These are phyloP conservation scores for Pandemis corylana DNA, from an alignment of 2,888 invertebrate species.

Conservation along the genomic window DNA sequence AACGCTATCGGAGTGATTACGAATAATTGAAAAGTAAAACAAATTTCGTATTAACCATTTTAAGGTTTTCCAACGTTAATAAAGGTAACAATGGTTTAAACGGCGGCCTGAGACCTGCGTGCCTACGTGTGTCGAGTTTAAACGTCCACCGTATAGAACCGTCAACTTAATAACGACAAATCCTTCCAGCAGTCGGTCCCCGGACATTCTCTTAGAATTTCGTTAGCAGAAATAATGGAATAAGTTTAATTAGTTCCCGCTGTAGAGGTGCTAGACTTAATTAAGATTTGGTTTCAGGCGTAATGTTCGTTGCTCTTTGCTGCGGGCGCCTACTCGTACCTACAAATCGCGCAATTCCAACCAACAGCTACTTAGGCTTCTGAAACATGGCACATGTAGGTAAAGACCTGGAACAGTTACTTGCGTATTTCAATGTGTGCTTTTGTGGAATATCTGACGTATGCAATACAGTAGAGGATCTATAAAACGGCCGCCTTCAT, in stretches of 20 bases:
- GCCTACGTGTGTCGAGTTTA: neutral
- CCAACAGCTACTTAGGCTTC: constrained; percentile 3
- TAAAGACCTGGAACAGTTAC: neutral
- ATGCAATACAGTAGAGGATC: too few species aligned
- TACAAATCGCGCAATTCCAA: constrained; percentile 41
- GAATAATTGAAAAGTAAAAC: too few species aligned
- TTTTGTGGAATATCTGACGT: neutral
- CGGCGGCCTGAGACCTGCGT: neutral
- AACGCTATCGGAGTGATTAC: too few species aligned
- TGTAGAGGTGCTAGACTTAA: constrained; percentile 74
- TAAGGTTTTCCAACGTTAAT: neutral
- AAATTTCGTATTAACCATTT: too few species aligned
- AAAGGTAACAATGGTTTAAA: neutral
- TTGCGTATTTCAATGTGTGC: neutral
- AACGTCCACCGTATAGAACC: neutral
- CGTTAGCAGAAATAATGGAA: constrained; percentile 76
- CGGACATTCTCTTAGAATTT: constrained; percentile 69
- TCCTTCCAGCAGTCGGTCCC: constrained; percentile 61
- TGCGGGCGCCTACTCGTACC: constrained; percentile 54
- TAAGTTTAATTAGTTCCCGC: constrained; percentile 80
- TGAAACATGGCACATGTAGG: constrained; percentile 5
- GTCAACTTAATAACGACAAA: constrained; percentile 48
- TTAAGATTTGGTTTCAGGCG: constrained; percentile 72
- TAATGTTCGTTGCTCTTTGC: constrained; percentile 63
- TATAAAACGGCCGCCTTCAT: too few species aligned